A percentile compares a stretch with the other conserved stretches of the same genome.
These are phyloP conservation scores for Psophia crepitans DNA, from an alignment of 2,113 vertebrate species.

Conservation along the genomic window DNA sequence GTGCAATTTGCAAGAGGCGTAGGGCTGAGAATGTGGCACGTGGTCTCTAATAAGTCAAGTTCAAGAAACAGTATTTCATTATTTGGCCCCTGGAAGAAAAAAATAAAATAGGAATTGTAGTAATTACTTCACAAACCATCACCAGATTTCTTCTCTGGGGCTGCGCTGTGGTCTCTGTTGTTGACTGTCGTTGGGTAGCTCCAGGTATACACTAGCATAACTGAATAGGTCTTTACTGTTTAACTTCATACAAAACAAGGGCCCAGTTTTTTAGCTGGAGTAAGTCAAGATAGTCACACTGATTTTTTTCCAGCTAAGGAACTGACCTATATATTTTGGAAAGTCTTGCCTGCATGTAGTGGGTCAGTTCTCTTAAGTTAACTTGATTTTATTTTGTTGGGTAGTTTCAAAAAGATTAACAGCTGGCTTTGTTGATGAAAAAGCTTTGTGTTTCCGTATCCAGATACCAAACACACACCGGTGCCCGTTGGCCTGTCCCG, in stretches of 20 bases:
- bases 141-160: not conserved
- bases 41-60: conserved; percentile 86
- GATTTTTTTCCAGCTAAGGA: not conserved
- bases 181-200: not conserved
- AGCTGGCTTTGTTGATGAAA: not conserved
- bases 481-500: not conserved
- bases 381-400: not conserved
- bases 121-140: not conserved
- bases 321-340: not conserved
- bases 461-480: not conserved
- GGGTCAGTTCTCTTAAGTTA: not conserved
- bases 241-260: not conserved
- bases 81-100: conserved; percentile 61
- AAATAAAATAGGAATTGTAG: not conserved
- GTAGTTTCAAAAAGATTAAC: not conserved
- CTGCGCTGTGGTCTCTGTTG: not conserved
- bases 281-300: not conserved
- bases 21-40: conserved; percentile 80
- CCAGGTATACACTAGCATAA: not conserved
- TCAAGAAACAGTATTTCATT: conserved; percentile 72
- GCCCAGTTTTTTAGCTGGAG: not conserved
- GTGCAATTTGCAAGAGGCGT: conserved; percentile 79
- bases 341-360: not conserved
- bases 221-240: not conserved
- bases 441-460: not conserved